Evolutionary conservation across 2,797 vertebrate species (phyloP).

Genomic region (Rhabdomys pumilio): DNA sequence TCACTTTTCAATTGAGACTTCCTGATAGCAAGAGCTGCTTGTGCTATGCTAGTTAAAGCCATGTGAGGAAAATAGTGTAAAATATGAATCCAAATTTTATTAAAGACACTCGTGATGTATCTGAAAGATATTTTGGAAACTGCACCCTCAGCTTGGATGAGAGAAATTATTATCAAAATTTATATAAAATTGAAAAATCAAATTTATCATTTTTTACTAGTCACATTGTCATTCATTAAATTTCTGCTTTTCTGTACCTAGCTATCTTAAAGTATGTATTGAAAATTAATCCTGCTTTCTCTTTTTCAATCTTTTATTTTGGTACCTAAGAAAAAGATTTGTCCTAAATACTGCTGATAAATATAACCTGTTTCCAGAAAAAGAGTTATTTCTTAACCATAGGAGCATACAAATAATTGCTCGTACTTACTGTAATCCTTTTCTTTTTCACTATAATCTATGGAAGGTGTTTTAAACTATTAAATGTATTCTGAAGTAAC

Average conservation of each 20-base stretch:
- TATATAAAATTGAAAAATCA: slow-evolving; percentile 4
- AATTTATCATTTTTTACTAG: not conserved
- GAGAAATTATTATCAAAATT: slow-evolving; percentile 47
- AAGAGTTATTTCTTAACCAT: slow-evolving; percentile 15
- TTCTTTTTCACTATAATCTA: slow-evolving; percentile 1
- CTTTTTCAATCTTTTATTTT: slow-evolving; percentile 17
- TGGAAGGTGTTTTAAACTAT: not conserved
- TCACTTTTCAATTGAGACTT: slow-evolving; percentile 63
- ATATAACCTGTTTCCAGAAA: slow-evolving; percentile 31
- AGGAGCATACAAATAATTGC: not conserved
- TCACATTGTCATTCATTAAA: slow-evolving; percentile 48
- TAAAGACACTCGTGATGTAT: slow-evolving; percentile 32
- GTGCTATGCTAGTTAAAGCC: not conserved
- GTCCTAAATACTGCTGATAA: not conserved
- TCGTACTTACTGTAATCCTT: not conserved
- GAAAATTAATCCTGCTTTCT: slow-evolving; percentile 30
- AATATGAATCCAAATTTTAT: slow-evolving; percentile 67
- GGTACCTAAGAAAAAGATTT: not conserved
- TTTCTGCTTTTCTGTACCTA: slow-evolving; percentile 6
- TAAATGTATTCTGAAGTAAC: slow-evolving; percentile 29
- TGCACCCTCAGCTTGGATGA: not conserved
- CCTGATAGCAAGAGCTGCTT: slow-evolving; percentile 56
- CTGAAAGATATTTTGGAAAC: slow-evolving; percentile 34
- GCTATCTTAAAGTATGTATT: slow-evolving; percentile 26
- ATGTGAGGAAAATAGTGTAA: slow-evolving; percentile 7